Base-by-base conservation (phyloP, 2,888 invertebrate genomes). In the Cephus sareptanus region DNA sequence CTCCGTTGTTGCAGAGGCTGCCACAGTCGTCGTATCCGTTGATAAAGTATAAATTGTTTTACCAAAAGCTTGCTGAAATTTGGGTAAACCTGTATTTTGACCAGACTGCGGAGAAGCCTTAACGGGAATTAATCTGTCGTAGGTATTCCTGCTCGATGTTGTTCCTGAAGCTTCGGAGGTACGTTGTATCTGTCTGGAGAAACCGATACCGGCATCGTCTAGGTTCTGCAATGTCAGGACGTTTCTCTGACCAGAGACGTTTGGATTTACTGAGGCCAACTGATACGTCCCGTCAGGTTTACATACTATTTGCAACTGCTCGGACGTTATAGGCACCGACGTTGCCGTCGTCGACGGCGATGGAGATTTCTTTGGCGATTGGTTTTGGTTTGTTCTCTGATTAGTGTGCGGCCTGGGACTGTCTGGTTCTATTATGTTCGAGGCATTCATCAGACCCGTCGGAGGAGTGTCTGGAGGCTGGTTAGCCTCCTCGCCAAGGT, bases 1-100 rank as follows among this genome's bases (percentile, higher is more conserved):
- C 13, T 86, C 74, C n/a, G 84, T 75, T 1, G 85, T 83, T 1
- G 87, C 83, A 0, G 84, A 82, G 0, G 83, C 83, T 9, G 86
- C 83, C 35, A 83, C 84, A 40, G 86, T 89, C 79, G 88, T 90
- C 68, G 77, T 79, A 23, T 85, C 81, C 15, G 84, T 85, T 6
- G 88, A 85, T 4, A 89, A 80, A 0, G 89, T 90, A 69, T 90
- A 95, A 73, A 95, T 94, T 74, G 95, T 94, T 90, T 96, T 96
- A 1, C 96, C 95, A 89, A 96, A 96, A 0, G 95, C 96, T 91
- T 96, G 96, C 87, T 96, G 95, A 88, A 96, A 96, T 90, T 96
- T 96, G 4, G 96, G 96, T 79, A 96, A 91, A 77, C 93, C 90
- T 0, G 91, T 80, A 75, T 90, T 91, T 34, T 88, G 90, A 0